Conservation (phyloP, 2,888 invertebrate species). For the Eupithecia exiguata region DNA sequence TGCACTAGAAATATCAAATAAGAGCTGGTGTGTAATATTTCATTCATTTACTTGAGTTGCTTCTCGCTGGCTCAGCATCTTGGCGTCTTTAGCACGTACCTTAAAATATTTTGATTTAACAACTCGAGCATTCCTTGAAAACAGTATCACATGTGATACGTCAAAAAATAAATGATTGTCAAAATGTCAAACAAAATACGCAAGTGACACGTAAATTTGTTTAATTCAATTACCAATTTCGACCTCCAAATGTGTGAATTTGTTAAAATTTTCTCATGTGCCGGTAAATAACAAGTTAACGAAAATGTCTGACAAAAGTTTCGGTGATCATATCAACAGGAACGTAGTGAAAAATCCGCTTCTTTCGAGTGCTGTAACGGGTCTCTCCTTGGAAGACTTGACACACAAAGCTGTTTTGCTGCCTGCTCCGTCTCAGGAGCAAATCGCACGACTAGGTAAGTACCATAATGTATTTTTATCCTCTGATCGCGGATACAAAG, state of each 20-base stretch:
- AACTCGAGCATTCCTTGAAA: not conserved
- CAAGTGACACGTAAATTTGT: slow-evolving; percentile 82
- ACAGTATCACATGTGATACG: slow-evolving; percentile 11
- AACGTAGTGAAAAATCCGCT: slow-evolving; percentile 86
- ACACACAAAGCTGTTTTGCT: slow-evolving; percentile 88
- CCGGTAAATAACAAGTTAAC: slow-evolving; percentile 59
- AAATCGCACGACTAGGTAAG: slow-evolving; percentile 74
- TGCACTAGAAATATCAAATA: too few relatives aligned
- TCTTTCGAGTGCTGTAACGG: slow-evolving; percentile 88
- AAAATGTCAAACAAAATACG: slow-evolving; percentile 69
- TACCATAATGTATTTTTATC: slow-evolving; percentile 71
- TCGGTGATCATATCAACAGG: slow-evolving; percentile 73
- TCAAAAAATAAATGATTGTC: slow-evolving; percentile 27
- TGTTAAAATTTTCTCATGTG: slow-evolving; percentile 67
- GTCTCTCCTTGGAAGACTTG: slow-evolving; percentile 89
- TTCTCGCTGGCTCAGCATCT: too few relatives aligned
- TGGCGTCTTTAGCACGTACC: too few relatives aligned
- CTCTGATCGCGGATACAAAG: slow-evolving; percentile 52
- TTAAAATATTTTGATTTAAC: not conserved
- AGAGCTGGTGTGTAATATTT: too few relatives aligned
- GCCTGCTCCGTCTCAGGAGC: slow-evolving; percentile 81
- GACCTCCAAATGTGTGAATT: slow-evolving; percentile 81
- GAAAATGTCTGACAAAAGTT: slow-evolving; percentile 79
- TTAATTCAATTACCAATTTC: slow-evolving; percentile 79
- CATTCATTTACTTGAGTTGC: too few relatives aligned